Conservation (phyloP, 1,140 invertebrate species). For the Rhizoglyphus robini region DNA sequence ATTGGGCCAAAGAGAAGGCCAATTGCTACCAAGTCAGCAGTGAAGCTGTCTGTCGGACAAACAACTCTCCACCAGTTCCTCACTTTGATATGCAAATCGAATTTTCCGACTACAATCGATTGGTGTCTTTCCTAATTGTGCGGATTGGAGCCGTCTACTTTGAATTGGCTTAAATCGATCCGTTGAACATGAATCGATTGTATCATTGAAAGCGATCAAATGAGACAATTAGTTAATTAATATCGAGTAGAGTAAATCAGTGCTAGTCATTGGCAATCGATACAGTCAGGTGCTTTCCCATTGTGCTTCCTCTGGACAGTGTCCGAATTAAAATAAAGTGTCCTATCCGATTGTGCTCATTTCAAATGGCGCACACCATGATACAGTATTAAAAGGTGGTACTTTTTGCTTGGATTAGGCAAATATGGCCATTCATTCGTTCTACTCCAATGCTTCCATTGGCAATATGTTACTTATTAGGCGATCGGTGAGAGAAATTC, state of each 20-base stretch:
- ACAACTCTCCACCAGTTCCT: too few relatives aligned
- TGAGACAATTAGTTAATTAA: background rate
- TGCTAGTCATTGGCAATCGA: too few relatives aligned
- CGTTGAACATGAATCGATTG: background rate
- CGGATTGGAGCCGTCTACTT: background rate
- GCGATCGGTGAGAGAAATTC: too few relatives aligned
- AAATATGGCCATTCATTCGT: too few relatives aligned
- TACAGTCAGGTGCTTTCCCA: too few relatives aligned
- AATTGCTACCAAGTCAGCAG: background rate
- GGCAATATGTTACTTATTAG: too few relatives aligned
- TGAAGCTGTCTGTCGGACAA: background rate
- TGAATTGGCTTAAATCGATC: background rate
- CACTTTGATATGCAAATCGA: slow-evolving; percentile 9
- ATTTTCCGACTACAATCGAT: background rate
- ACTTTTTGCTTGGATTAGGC: background rate
- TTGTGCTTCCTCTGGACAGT: too few relatives aligned
- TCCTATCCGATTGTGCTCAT: background rate
- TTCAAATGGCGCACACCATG: background rate
- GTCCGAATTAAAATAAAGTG: too few relatives aligned
- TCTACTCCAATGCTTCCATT: too few relatives aligned
- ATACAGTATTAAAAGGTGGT: background rate
- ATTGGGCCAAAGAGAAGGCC: background rate
- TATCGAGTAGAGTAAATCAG: too few relatives aligned
- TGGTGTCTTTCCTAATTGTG: background rate
- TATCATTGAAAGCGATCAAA: background rate